These are phyloP conservation scores for Electrona antarctica DNA, from an alignment of 2,113 vertebrate species.

Conservation along the genomic window DNA sequence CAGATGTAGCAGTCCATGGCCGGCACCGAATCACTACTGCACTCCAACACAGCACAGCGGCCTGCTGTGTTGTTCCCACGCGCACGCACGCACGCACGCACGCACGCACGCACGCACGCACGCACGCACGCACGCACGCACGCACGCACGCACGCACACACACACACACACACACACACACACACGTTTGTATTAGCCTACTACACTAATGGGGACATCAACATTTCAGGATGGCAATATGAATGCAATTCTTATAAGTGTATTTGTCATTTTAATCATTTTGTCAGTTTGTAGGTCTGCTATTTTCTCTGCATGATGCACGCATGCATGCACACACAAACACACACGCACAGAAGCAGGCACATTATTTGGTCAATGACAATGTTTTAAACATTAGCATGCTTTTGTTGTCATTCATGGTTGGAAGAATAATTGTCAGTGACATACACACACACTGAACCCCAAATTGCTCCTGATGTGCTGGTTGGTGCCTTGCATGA, in stretches of 20 bases:
- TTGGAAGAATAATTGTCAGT: slow-evolving; percentile 23
- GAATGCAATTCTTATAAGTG: no score
- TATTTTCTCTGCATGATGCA: no score
- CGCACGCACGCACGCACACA: not conserved
- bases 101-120: not conserved
- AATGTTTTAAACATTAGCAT: slow-evolving; percentile 16
- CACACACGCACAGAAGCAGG: not conserved
- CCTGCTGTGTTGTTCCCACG: not conserved
- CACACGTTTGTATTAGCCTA: not conserved
- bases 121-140: not conserved
- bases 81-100: not conserved
- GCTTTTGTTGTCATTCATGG: slow-evolving; percentile 21
- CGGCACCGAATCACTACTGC: slow-evolving; percentile 14
- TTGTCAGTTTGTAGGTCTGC: no score
- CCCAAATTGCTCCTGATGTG: no score
- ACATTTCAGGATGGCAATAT: no score
- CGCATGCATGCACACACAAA: not conserved
- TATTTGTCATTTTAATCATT: no score
- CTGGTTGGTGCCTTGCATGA: no score
- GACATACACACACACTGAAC: slow-evolving; percentile 2
- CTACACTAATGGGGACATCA: no score
- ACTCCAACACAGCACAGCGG: not conserved
- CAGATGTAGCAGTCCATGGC: not conserved
- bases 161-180: not conserved
- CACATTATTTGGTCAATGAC: not conserved